Evolutionary conservation across 1,140 invertebrate species (phyloP), one percentile per base, ranked within the genome.

Genomic region (Zaprionus africanus): DNA sequence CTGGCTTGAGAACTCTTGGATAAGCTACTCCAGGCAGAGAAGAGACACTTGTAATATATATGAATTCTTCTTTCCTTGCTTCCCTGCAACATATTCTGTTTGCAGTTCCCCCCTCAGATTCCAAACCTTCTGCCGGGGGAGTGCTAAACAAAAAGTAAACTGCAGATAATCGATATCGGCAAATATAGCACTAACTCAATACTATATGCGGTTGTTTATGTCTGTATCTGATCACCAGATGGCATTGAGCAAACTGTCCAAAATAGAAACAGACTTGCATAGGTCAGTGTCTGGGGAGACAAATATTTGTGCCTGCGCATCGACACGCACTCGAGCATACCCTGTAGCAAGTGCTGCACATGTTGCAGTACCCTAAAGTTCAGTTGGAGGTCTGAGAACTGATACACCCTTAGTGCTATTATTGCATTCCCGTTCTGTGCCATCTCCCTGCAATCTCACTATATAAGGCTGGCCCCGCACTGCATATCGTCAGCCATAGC

Each of bases 181-280:
- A 60, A 41, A 43, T 2, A 43, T n/a, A 43, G 15, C 7, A 2
- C n/a, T 17, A 43, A 9, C 41, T 43, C 5, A 7, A 43, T n/a
- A n/a, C 15, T 43, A 43, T 17, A 43, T 43, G 5, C 9, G 1
- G 9, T 11, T 34, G 31, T 46, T 17, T 15, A 19, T 78, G 65
- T 77, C 57, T 43, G n/a, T 13, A 54, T 19, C 51, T 28, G 31
- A 15, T 19, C 26, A 19, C 53, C 79, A 81, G 53, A 61, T 81
- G 79, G 41, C 60, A 58, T 66, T 74, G 63, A 78, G 60, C 38
- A 81, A 81, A 81, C 66, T 24, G 4, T 13, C 17, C 5, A 69
- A 62, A 54, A 61, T 69, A n/a, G 54, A 58, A 72, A 51, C 62
- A 72, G 54, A 58, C 54, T 19, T 28, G n/a, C 31, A 28, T 36